phyloP scores from a whole-genome alignment of 2,888 invertebrate species.

The Himalopsyche anomala region DNA sequence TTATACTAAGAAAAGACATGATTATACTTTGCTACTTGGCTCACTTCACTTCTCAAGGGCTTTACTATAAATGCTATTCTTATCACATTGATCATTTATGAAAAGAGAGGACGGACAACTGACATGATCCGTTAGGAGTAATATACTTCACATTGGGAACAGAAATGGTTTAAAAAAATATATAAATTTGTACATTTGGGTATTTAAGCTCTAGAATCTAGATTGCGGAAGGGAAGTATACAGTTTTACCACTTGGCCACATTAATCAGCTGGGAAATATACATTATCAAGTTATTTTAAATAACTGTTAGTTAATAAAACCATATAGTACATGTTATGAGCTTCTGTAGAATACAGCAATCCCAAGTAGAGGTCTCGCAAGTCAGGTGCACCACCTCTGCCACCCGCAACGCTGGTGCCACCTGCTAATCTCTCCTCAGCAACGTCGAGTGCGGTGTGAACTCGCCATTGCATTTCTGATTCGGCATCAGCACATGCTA shows the following conservation, averaged over 20 bases:
- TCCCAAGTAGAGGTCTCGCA: conserved; percentile 93
- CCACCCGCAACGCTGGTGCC: conserved; percentile 70
- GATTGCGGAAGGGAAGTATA: not conserved
- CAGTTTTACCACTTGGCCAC: not conserved
- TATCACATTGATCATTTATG: too few relatives aligned
- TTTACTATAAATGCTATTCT: too few relatives aligned
- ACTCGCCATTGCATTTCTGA: conserved; percentile 95
- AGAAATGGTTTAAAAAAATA: too few relatives aligned
- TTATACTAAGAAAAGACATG: too few relatives aligned
- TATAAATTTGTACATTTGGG: not conserved
- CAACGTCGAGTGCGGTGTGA: conserved; percentile 92
- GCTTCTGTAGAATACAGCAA: conserved; percentile 95
- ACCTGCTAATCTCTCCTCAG: conserved; percentile 87
- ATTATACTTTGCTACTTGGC: too few relatives aligned
- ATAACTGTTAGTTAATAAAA: conserved; percentile 66
- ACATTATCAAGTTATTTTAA: too few relatives aligned
- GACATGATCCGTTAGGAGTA: too few relatives aligned
- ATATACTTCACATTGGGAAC: too few relatives aligned
- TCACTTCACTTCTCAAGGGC: too few relatives aligned
- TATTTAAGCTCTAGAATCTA: not conserved
- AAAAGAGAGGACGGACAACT: too few relatives aligned
- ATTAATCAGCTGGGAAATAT: too few relatives aligned
- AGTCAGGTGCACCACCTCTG: conserved; percentile 83
- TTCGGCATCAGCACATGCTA: conserved; percentile 89
- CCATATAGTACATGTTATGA: conserved; percentile 91